Base-by-base conservation (phyloP, 2,113 vertebrate species). In the Colius striatus region DNA sequence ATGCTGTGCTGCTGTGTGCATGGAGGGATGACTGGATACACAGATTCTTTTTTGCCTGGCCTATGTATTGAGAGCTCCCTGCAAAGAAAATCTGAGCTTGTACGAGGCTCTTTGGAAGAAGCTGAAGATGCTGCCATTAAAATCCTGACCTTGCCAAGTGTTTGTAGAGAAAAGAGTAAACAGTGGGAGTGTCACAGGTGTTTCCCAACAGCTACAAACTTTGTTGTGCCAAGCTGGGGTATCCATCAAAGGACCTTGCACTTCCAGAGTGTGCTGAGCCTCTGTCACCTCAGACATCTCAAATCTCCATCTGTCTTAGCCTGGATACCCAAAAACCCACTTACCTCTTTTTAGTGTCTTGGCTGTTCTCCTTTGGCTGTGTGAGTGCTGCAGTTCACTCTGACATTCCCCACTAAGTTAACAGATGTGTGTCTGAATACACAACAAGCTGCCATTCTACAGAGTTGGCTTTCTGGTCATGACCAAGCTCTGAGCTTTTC, bases 401-500 rank as follows among this genome's bases (percentile, higher is more conserved):
- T 20, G 71, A 32, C 63, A 3, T 19, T 94, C 80, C 43, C 57
- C 45, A 8, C 51, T 17, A 4, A 12, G 47, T 13, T 32, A 16
- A 34, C 3, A 36, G 86, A 16, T 4, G 12, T 62, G 54, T 19
- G 34, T 92, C 61, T 81, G 93, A 48, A 61, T 68, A 12, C 80
- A 65, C 76, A 36, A 86, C 79, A 54, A 90, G 93, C 57, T 93
- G 90, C 85, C 65, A 51, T 78, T 81, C 80, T 50, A 7, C 45
- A 0, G 75, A 32, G 76, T 82, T 95, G 83, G 86, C 29, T 96
- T 95, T 94, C 93, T 96, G 93, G 79, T 96, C 92, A 51, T 96
- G 94, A 92, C 90, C 92, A 87, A 60, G n/a, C 68, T 92, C 73
- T 92, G 86, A 96, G 95, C 93, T 97, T 96, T 96, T 96, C 95